Percentiles rank a stretch among this genome's conserved stretches.
Evolutionary conservation across 2,888 invertebrate genomes (phyloP).

Genomic region (Drosophila dives): DNA sequence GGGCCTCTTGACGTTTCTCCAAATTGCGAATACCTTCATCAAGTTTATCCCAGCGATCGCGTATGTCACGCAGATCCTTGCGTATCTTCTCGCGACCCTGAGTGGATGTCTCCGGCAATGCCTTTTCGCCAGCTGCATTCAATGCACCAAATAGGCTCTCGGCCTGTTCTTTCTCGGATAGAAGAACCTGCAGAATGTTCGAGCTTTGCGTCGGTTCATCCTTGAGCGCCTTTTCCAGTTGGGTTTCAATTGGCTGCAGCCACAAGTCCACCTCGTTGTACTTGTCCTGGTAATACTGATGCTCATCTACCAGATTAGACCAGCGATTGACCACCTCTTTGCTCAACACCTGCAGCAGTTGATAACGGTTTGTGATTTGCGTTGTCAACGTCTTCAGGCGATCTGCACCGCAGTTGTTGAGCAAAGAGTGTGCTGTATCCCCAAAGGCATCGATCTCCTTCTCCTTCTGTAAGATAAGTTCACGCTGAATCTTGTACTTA

Average conservation of each 20-base stretch:
- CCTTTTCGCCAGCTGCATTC: constrained; percentile 92
- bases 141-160: constrained; percentile 91
- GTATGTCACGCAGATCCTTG: constrained; percentile 91
- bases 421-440: constrained; percentile 94
- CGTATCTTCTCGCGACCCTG: constrained; percentile 95
- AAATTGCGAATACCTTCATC: constrained; percentile 93
- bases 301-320: constrained; percentile 93
- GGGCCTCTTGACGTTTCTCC: constrained; percentile 93
- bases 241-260: constrained; percentile 91
- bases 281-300: constrained; percentile 91
- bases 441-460: constrained; percentile 94
- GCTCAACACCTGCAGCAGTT: constrained; percentile 91
- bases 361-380: constrained; percentile 95
- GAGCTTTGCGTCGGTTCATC: constrained; percentile 89
- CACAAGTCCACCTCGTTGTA: constrained; percentile 91
- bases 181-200: constrained; percentile 89
- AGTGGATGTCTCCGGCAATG: constrained; percentile 96
- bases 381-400: constrained; percentile 94
- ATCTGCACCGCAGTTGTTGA: constrained; percentile 93
- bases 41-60: constrained; percentile 95
- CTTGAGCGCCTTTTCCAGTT: constrained; percentile 88
- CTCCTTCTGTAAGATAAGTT: constrained; percentile 92
- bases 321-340: constrained; percentile 95
- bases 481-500: constrained; percentile 90
- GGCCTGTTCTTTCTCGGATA: constrained; percentile 93